phyloP scores from a whole-genome alignment of 2,888 invertebrate genomes.

The Hermaeophaga mercurialis region DNA sequence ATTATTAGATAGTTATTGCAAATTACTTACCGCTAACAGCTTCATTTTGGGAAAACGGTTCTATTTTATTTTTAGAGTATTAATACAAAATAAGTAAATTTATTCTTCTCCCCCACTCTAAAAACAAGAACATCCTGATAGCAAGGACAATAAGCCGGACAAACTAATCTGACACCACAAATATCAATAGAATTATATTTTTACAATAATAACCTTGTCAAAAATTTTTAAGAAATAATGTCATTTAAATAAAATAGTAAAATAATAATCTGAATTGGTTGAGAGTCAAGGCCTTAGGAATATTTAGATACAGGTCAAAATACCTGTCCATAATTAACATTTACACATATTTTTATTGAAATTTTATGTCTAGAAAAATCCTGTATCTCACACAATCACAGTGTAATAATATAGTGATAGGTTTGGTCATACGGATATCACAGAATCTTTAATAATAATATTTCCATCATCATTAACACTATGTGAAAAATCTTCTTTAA shows the following conservation, averaged over 20 bases:
- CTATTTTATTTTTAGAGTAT: neutral
- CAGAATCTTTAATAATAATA: no score
- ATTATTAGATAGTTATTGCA: no score
- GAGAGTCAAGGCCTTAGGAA: neutral
- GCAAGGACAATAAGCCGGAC: constrained; percentile 50
- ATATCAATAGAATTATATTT: constrained; percentile 15
- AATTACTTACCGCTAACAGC: constrained; percentile 51
- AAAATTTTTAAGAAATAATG: neutral
- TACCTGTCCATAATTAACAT: no score
- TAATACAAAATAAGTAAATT: neutral
- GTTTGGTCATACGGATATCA: no score
- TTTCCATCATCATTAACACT: no score
- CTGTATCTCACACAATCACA: no score
- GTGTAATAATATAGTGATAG: no score
- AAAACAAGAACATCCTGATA: constrained; percentile 50
- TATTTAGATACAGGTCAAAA: neutral
- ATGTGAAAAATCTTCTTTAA: no score
- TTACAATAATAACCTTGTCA: neutral
- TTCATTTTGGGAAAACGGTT: constrained; percentile 40
- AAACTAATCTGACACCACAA: constrained; percentile 48
- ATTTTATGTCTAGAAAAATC: no score
- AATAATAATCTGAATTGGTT: neutral
- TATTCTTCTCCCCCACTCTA: constrained; percentile 41
- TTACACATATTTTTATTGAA: no score
- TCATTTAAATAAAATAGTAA: neutral